These are phyloP conservation scores for Syndactyla subalaris DNA, from an alignment of 2,797 vertebrate species.

Conservation along the genomic window DNA sequence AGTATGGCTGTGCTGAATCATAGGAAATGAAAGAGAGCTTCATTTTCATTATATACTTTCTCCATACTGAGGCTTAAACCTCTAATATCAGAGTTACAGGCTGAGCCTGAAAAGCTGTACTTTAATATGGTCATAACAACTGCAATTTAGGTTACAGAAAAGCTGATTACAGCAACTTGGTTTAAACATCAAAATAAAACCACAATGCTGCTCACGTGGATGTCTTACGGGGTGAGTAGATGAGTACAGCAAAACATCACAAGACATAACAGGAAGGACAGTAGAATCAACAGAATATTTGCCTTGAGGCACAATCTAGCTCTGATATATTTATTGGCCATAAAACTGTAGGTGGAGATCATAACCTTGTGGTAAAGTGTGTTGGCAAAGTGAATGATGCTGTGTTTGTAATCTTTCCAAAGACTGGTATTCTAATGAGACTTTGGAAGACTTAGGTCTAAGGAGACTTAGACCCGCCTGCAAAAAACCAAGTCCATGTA, in stretches of 20 bases:
- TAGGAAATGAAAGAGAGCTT: constrained; percentile 14
- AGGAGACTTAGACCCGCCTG: not conserved
- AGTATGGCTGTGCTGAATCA: not conserved
- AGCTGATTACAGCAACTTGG: constrained; percentile 44
- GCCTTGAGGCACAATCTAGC: not conserved
- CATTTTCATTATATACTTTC: constrained; percentile 20
- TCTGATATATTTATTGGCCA: not conserved
- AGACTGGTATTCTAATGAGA: not conserved
- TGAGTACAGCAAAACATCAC: not conserved
- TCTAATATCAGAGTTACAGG: constrained; percentile 47
- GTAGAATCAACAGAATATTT: not conserved
- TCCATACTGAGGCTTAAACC: constrained; percentile 17
- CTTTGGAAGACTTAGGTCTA: not conserved
- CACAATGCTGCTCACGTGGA: constrained; percentile 33
- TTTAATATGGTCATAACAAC: constrained; percentile 15
- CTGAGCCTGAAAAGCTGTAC: constrained; percentile 14
- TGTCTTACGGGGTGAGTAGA: constrained; percentile 18
- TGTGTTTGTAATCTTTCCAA: not conserved
- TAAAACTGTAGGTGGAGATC: not conserved
- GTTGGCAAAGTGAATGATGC: not conserved
- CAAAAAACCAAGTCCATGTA: not conserved
- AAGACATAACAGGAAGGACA: not conserved
- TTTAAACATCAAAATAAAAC: constrained; percentile 50
- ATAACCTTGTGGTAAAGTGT: not conserved
- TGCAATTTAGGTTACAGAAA: constrained; percentile 40